These are phyloP conservation scores for Argynnis bischoffii DNA, from an alignment of 2,888 invertebrate genomes.

Conservation along the genomic window DNA sequence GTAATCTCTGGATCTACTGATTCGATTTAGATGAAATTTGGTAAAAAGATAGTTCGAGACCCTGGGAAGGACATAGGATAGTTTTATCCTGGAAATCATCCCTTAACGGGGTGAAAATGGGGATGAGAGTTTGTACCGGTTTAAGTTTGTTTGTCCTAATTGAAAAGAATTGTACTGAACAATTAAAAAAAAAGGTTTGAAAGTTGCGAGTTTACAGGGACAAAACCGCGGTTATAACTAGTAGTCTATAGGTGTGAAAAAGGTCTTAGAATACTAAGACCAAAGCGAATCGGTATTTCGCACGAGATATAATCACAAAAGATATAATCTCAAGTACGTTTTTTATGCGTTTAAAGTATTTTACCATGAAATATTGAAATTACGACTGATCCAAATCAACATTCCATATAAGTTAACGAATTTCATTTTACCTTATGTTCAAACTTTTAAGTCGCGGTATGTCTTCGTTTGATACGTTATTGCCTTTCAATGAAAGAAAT, in stretches of 20 bases:
- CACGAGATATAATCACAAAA: conserved; percentile 39
- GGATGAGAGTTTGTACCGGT: too few relatives aligned
- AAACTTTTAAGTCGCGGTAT: not conserved
- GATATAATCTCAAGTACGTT: conserved; percentile 16
- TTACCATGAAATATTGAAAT: conserved; percentile 21
- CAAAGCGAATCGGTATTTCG: conserved; percentile 45
- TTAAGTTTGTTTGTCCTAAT: too few relatives aligned
- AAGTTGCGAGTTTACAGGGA: too few relatives aligned
- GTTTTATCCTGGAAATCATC: too few relatives aligned
- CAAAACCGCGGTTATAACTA: not conserved
- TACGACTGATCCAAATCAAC: conserved; percentile 16
- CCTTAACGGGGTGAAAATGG: too few relatives aligned
- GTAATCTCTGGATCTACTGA: too few relatives aligned
- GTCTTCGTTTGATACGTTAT: conserved; percentile 6
- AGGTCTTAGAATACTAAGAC: conserved; percentile 33
- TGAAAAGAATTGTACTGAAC: too few relatives aligned
- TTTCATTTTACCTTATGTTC: conserved; percentile 3
- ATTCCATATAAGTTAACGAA: conserved; percentile 12
- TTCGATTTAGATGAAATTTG: too few relatives aligned
- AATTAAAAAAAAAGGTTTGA: too few relatives aligned
- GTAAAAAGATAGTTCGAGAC: too few relatives aligned
- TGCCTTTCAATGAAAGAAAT: not conserved
- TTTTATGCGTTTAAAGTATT: conserved; percentile 9
- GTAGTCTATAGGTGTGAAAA: not conserved
- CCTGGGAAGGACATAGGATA: too few relatives aligned